phyloP scores from a whole-genome alignment of 2,113 vertebrate species.

The Thermophis baileyi region DNA sequence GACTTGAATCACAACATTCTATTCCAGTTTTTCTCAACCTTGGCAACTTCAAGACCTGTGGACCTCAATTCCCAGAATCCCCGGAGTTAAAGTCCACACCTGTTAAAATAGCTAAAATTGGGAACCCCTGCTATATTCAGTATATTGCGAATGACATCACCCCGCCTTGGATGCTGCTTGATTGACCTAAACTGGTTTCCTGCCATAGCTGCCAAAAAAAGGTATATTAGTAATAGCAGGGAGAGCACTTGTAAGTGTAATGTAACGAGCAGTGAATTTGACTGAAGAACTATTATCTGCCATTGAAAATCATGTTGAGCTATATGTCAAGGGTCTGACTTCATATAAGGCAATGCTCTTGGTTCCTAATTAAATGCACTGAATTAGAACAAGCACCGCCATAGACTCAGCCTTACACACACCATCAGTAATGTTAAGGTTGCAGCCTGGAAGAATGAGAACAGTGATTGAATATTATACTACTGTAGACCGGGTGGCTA shows the following conservation, averaged over 20 bases:
- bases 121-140: background rate
- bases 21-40: background rate
- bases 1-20: background rate
- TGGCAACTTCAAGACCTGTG: background rate
- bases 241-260: background rate
- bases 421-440: background rate
- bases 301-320: background rate
- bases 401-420: background rate
- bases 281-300: background rate
- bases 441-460: background rate
- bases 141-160: background rate
- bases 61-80: background rate
- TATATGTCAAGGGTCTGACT: background rate
- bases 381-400: background rate
- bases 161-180: background rate
- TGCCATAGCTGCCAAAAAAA: background rate
- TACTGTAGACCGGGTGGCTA: background rate
- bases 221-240: background rate
- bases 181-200: background rate
- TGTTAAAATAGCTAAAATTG: background rate
- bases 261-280: background rate
- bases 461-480: background rate
- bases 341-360: background rate
- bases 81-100: background rate
- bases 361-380: background rate